Base-by-base conservation (phyloP, 2,888 invertebrate species). In the Encarsia formosa region DNA sequence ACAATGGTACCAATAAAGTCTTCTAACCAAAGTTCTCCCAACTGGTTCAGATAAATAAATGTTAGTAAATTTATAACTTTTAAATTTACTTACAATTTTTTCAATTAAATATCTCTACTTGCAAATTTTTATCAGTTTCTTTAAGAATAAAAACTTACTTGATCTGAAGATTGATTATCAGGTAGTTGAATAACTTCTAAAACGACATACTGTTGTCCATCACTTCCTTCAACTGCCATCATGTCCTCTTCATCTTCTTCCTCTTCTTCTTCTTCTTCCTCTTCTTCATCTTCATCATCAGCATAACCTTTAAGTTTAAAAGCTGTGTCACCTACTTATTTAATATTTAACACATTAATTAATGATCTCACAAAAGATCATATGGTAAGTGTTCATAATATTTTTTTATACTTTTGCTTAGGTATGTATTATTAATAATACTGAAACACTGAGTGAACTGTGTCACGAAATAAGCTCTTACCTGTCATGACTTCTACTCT, bases 131-230 rank as follows among this genome's bases (percentile, higher is more conserved):
- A n/a, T n/a, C n/a, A n/a, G n/a, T n/a, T n/a, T n/a, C n/a, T n/a
- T n/a, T n/a, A n/a, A n/a, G n/a, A n/a, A n/a, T n/a, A 43, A 43
- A 32, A n/a, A 18, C 9, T 45, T 59, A 84, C 82, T 70, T 78
- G 77, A 44, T 84, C 81, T 5, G 79, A 78, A 58, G 84, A 85
- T 61, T 86, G 87, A 46, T 85, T 86, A 59, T 80, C 80, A 18
- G 80, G 81, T 35, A 88, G 73, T 63, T 90, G 89, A 38, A 92
- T 89, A 9, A 93, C 91, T 76, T 93, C 91, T 13, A 93, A 76
- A n/a, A 93, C 91, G 42, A 93, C 91, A 65, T 90, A 91, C 71
- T 90, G 88, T 62, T 90, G 87, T 0, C 89, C 89, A 70, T 86
- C 86, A 5, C 83, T 79, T 20, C 82, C 83, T 68, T 87, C 83